Conservation (phyloP, 92 coral and sea anemone genomes). For the Bergia puertoricense region DNA sequence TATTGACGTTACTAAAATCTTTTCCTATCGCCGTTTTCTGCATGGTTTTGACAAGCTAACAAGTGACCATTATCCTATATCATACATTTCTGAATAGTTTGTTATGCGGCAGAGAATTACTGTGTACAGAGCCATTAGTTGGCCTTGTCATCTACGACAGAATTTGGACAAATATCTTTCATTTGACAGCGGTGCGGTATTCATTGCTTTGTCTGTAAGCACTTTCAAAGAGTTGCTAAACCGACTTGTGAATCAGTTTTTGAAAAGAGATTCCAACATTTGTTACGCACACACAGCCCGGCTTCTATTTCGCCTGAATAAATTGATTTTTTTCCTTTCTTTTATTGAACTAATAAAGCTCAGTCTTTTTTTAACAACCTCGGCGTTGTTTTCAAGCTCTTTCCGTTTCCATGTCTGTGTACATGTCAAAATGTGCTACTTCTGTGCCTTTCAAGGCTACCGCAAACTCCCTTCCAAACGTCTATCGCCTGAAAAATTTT, state of each 20-base stretch:
- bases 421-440: not conserved
- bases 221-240: too few species aligned
- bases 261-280: not conserved
- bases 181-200: not conserved
- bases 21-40: not conserved
- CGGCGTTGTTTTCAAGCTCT: not conserved
- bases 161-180: constrained; percentile 13
- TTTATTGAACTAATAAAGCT: not conserved
- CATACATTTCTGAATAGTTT: constrained; percentile 12
- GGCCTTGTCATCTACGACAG: not conserved
- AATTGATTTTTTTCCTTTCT: too few species aligned
- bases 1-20: not conserved
- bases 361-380: not conserved
- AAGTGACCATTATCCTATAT: constrained; percentile 2
- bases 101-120: constrained; percentile 13
- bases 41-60: not conserved
- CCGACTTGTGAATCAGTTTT: not conserved
- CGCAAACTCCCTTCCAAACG: not conserved
- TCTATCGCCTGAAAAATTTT: too few species aligned
- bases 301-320: not conserved
- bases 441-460: not conserved
- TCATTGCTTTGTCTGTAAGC: not conserved
- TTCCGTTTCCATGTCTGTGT: not conserved
- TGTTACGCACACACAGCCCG: not conserved
- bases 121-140: not conserved